phyloP scores from a whole-genome alignment of 2,888 invertebrate species.

The Eupithecia dodoneata region DNA sequence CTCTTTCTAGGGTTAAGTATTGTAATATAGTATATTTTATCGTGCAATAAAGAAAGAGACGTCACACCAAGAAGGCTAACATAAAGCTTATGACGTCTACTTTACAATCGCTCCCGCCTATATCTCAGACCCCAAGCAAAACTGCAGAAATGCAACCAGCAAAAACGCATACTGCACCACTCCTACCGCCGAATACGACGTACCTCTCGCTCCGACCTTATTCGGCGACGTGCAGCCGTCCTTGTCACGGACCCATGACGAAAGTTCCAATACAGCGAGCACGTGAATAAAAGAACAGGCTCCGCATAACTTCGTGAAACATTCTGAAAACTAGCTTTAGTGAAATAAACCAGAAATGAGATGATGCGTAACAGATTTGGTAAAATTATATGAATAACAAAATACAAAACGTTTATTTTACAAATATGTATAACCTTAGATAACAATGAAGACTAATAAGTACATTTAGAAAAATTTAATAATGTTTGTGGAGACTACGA shows the following conservation, averaged over 20 bases:
- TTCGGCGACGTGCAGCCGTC: constrained; percentile 45
- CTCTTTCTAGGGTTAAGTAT: no score
- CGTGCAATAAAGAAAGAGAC: background rate
- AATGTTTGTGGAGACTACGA: no score
- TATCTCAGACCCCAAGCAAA: constrained; percentile 54
- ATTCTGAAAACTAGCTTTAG: constrained; percentile 5
- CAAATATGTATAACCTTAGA: no score
- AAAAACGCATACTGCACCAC: constrained; percentile 81
- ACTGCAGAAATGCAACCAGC: constrained; percentile 70
- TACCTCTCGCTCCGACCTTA: constrained; percentile 55
- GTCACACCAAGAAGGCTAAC: background rate
- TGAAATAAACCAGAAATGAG: background rate
- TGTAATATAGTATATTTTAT: no score
- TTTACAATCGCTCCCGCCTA: constrained; percentile 30
- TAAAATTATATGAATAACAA: background rate
- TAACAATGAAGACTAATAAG: no score
- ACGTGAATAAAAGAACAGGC: constrained; percentile 53
- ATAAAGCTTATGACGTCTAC: background rate
- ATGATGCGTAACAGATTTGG: background rate
- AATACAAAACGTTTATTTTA: no score
- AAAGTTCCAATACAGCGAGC: constrained; percentile 49
- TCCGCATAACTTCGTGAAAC: background rate
- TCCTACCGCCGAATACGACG: constrained; percentile 65
- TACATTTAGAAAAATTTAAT: no score
- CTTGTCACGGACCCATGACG: constrained; percentile 53